phyloP scores from a whole-genome alignment of 2,888 invertebrate species.

The Leucophora obtusa region DNA sequence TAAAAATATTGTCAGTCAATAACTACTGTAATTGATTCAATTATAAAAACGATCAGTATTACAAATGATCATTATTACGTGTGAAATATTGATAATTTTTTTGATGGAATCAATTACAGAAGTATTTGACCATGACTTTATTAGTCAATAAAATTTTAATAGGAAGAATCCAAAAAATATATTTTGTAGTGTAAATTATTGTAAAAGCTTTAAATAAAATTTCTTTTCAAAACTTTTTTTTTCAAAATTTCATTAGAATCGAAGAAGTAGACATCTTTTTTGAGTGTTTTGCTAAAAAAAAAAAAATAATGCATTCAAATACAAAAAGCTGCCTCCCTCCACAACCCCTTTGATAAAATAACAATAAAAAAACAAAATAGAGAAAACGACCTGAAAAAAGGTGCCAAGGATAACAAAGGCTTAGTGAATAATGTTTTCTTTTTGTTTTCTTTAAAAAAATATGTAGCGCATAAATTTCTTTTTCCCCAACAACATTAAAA shows the following conservation, averaged over 20 bases:
- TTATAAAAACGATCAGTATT: too few relatives aligned
- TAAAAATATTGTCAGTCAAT: too few relatives aligned
- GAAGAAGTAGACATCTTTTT: background rate
- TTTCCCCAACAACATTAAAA: slow-evolving; percentile 10
- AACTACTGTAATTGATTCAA: too few relatives aligned
- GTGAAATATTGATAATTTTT: too few relatives aligned
- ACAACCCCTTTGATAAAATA: slow-evolving; percentile 1
- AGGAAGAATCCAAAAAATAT: too few relatives aligned
- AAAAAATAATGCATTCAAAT: too few relatives aligned
- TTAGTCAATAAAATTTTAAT: too few relatives aligned
- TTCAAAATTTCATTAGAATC: too few relatives aligned
- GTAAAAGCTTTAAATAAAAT: background rate
- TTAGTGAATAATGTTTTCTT: slow-evolving; percentile 35
- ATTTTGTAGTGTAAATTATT: background rate
- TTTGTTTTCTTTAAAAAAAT: slow-evolving; percentile 38
- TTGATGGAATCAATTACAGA: too few relatives aligned
- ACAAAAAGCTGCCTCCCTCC: background rate
- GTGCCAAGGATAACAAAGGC: slow-evolving; percentile 53
- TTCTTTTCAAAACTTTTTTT: background rate
- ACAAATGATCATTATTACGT: too few relatives aligned
- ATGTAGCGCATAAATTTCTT: slow-evolving; percentile 12
- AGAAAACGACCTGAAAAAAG: slow-evolving; percentile 21
- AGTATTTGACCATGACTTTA: too few relatives aligned
- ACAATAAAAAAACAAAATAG: slow-evolving; percentile 4
- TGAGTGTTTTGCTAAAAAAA: background rate